phyloP scores from a whole-genome alignment of 2,888 invertebrate species.

The Hypselothyrea guttata region DNA sequence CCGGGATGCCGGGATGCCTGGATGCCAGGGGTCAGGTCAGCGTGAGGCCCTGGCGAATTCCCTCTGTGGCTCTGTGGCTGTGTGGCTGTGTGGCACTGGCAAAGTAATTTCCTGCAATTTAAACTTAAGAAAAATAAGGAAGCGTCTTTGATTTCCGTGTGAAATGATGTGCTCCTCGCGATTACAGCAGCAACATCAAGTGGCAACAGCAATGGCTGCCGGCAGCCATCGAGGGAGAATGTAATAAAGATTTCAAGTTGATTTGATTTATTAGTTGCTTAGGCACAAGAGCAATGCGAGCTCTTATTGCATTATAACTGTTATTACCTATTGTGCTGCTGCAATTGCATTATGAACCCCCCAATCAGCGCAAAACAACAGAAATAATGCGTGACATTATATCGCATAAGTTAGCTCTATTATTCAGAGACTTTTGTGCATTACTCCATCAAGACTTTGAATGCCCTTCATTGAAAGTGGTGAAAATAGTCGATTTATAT shows the following conservation, averaged over 20 bases:
- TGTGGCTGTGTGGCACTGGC: slow-evolving; percentile 49
- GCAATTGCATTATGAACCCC: slow-evolving; percentile 29
- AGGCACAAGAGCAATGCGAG: not conserved
- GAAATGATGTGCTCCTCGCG: slow-evolving; percentile 64
- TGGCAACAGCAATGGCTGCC: not conserved
- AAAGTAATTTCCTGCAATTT: slow-evolving; percentile 78
- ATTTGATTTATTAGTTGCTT: slow-evolving; percentile 79
- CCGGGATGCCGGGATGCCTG: not conserved
- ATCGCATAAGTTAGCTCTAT: too few relatives aligned
- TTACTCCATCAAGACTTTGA: too few relatives aligned
- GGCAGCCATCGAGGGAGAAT: slow-evolving; percentile 15
- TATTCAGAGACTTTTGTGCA: too few relatives aligned
- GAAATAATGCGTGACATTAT: too few relatives aligned
- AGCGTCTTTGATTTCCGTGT: slow-evolving; percentile 78
- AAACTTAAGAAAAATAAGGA: slow-evolving; percentile 76
- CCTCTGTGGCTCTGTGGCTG: too few relatives aligned
- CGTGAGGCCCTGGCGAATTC: not conserved
- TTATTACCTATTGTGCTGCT: slow-evolving; percentile 11
- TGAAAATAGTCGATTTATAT: too few relatives aligned
- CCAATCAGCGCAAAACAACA: too few relatives aligned
- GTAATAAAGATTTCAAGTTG: slow-evolving; percentile 62
- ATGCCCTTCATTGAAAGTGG: too few relatives aligned
- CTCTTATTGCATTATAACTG: slow-evolving; percentile 49
- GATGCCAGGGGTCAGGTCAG: not conserved
- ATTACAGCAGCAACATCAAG: slow-evolving; percentile 18